Evolutionary conservation across 1,140 invertebrate species (phyloP), one percentile per base, ranked within the genome.

Genomic region (Capitella teleta): DNA sequence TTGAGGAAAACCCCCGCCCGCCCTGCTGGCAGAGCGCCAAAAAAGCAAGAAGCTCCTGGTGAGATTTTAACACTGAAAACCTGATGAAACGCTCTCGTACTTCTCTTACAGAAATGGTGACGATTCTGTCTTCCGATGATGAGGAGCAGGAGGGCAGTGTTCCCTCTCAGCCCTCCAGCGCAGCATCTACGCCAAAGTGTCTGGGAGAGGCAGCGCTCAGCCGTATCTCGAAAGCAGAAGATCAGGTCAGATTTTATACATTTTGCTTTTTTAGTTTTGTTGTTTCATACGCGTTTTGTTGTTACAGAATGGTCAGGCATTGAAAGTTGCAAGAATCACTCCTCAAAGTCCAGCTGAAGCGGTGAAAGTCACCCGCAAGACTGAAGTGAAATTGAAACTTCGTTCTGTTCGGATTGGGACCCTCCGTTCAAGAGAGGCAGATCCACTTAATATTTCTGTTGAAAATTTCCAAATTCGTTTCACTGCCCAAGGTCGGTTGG

Each of bases 81-180:
- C n/a, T n/a, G n/a, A n/a, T n/a, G n/a, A n/a, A n/a, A n/a, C n/a
- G n/a, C n/a, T n/a, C n/a, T n/a, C n/a, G n/a, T n/a, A n/a, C n/a
- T n/a, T n/a, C n/a, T n/a, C n/a, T 58, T 84, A 6, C 69, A 69
- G 44, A 81, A 83, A 60, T 49, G 79, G 76, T 74, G 81, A 24
- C 64, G 77, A 52, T 78, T 86, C 57, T 80, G 81, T 43, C 71
- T 75, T 10, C 77, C 73, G 59, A 80, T 80, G 30, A 69, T 87
- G 18, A 78, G 77, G 60, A 77, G 87, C 45, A 74, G 77, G 57
- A n/a, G n/a, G n/a, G n/a, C n/a, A n/a, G n/a, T n/a, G n/a, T n/a
- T n/a, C n/a, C n/a, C n/a, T n/a, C n/a, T n/a, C n/a, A 40, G 10
- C 19, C 38, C n/a, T 24, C 19, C n/a, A 10, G 19, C n/a, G 38